Percentiles rank a stretch among this genome's conserved stretches.
Evolutionary conservation across 2,113 vertebrate species (phyloP).

Genomic region (Turnix velox): DNA sequence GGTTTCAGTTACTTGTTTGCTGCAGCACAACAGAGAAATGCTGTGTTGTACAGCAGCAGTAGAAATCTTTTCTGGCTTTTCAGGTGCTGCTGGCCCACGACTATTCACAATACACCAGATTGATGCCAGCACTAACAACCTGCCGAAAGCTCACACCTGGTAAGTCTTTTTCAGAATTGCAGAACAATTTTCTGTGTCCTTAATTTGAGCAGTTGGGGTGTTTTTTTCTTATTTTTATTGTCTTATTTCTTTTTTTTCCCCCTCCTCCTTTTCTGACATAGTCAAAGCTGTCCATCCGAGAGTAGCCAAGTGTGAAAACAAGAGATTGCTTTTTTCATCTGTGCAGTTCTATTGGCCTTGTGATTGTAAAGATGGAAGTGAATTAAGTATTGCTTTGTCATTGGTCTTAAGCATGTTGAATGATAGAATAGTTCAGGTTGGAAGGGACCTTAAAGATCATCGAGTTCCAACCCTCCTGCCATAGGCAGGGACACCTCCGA

Average conservation of each 20-base stretch:
- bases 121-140: conserved; percentile 92
- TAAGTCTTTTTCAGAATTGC: conserved; percentile 69
- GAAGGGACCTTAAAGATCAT: no score
- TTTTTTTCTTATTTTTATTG: no score
- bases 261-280: rapidly evolving
- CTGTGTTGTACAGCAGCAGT: neutral
- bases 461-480: no score
- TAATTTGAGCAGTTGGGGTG: neutral
- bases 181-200: neutral
- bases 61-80: neutral
- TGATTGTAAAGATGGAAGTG: no score
- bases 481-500: no score
- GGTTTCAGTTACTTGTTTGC: neutral
- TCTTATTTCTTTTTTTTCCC: neutral
- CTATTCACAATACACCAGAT: conserved; percentile 99
- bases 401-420: rapidly evolving
- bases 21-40: neutral
- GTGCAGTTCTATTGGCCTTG: no score
- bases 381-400: neutral
- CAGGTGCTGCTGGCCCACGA: conserved; percentile 94
- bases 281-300: neutral
- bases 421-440: no score
- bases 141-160: conserved; percentile 99
- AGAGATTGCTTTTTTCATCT: neutral
- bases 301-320: neutral